These are phyloP conservation scores for Hymenopus coronatus DNA, from an alignment of 2,888 invertebrate genomes.

Conservation along the genomic window DNA sequence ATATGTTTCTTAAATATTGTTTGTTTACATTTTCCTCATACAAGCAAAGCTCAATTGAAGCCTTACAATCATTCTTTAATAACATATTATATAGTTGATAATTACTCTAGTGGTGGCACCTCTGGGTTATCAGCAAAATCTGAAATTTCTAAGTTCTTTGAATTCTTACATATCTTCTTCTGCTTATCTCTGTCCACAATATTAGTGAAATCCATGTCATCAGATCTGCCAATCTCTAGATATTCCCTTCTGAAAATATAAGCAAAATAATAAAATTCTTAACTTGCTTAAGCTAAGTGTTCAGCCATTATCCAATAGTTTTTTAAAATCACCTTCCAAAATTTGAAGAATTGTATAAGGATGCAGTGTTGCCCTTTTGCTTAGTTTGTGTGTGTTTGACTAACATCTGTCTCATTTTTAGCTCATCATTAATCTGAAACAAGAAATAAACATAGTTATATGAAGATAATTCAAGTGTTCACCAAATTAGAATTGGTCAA, in stretches of 20 bases:
- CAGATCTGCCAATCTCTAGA: conserved; percentile 61
- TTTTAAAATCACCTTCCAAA: not conserved
- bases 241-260: conserved; percentile 49
- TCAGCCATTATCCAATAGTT: not conserved
- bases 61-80: not conserved
- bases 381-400: not conserved
- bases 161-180: conserved; percentile 34
- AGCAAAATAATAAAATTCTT: not conserved
- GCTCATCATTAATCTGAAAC: not conserved
- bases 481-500: too few relatives aligned
- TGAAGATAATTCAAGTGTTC: not conserved
- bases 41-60: too few relatives aligned
- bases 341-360: not conserved
- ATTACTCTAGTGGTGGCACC: conserved; percentile 30
- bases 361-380: not conserved
- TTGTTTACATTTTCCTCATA: too few relatives aligned
- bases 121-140: conserved; percentile 40
- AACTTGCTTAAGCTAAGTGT: not conserved
- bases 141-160: conserved; percentile 38
- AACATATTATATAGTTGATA: not conserved
- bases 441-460: not conserved
- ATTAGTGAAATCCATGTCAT: conserved; percentile 58
- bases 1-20: too few relatives aligned
- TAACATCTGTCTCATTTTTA: not conserved
- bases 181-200: conserved; percentile 45